Evolutionary conservation across 2,797 vertebrate species (phyloP), one percentile per base, ranked within the genome.

Genomic region (Capromys pilorides): DNA sequence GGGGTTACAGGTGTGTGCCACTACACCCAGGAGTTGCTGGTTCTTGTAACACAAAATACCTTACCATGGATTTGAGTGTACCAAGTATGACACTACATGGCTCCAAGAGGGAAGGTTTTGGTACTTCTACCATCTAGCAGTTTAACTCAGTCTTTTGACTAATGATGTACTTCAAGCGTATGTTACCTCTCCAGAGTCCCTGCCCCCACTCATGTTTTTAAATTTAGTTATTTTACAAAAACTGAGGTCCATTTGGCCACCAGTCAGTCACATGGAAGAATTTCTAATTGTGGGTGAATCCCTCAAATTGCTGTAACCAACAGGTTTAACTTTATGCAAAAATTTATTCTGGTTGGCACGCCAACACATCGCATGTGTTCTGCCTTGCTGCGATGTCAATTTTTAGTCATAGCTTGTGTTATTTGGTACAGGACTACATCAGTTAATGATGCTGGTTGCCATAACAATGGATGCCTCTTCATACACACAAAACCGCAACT

Each of bases 281-380:
- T 93, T 69, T 45, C 71, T 71, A 87, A 86, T 33, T n/a, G 67
- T 71, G 78, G 85, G 33, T 67, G 96, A 93, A 80, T 75, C 16
- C 54, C 31, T 49, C 85, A 80, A 95, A 75, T 66, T 79, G 67
- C 73, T 90, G 80, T 85, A 90, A 93, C 78, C 84, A 85, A 88
- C 77, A 61, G 93, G 66, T 77, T 97, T 97, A 86, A 94, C 96
- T 96, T 81, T 95, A 94, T 83, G 94, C 66, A 87, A 89, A 94
- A 94, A 96, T 96, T 93, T 94, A 97, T 97, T 95, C 93, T 83
- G 67, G 96, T 97, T 97, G 96, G 94, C 89, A 97, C 86, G 62
- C 96, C 96, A 92, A 97, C 94, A 5, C 82, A 80, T 93, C 71
- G 36, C 64, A 39, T 86, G 95, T 93, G 83, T 97, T 96, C 95